phyloP scores from a whole-genome alignment of 2,888 invertebrate species.

The Portevinia maculata region DNA sequence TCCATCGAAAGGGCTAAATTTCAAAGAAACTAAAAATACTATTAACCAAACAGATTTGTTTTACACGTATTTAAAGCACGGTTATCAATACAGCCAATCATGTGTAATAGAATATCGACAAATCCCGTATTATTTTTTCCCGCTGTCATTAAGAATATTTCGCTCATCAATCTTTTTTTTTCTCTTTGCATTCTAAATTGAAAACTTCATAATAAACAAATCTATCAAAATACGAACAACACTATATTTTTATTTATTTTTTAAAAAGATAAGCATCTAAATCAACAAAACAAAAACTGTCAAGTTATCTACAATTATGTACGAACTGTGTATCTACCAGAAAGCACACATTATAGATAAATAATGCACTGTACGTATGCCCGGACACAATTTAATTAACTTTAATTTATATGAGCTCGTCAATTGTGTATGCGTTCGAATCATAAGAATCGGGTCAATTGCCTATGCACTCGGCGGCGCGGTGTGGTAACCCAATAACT shows the following conservation, averaged over 20 bases:
- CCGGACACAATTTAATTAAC: conserved; percentile 54
- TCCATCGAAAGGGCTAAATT: no score
- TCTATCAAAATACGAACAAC: not conserved
- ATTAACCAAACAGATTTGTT: not conserved
- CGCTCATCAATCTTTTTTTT: not conserved
- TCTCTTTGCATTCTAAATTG: not conserved
- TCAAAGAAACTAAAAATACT: no score
- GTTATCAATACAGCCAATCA: not conserved
- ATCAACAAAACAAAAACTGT: not conserved
- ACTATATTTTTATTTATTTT: not conserved
- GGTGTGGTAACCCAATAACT: conserved; percentile 8
- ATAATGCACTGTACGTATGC: not conserved
- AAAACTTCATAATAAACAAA: not conserved
- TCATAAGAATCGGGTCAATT: conserved; percentile 67
- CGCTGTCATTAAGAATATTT: not conserved
- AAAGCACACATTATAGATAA: conserved; percentile 20
- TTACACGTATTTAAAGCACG: conserved; percentile 14
- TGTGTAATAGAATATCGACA: conserved; percentile 3
- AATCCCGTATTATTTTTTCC: not conserved
- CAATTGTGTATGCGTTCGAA: conserved; percentile 41
- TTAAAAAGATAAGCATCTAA: not conserved
- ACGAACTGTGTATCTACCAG: not conserved
- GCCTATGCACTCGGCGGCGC: conserved; percentile 44
- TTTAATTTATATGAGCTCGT: conserved; percentile 59
- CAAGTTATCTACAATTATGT: conserved; percentile 10